Evolutionary conservation across 2,888 invertebrate species (phyloP).

Genomic region (Lucinisca nassula): DNA sequence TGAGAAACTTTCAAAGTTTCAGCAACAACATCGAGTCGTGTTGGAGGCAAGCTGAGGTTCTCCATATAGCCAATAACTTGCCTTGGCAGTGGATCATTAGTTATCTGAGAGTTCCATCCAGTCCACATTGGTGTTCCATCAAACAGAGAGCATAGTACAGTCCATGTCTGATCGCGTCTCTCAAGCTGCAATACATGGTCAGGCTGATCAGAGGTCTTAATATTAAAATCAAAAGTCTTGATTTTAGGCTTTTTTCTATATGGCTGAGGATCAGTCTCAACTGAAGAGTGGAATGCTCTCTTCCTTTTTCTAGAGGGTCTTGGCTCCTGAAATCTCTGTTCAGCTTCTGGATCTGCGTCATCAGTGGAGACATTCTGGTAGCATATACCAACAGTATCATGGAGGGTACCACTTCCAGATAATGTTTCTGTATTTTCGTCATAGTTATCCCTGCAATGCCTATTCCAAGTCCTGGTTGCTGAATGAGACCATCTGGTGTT

Average conservation of each 20-base stretch:
- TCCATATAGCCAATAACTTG: constrained; percentile 58
- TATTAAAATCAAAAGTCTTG: constrained; percentile 8
- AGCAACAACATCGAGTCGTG: constrained; percentile 57
- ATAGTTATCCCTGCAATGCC: constrained; percentile 52
- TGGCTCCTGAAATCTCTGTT: constrained; percentile 37
- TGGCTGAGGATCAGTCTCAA: constrained; percentile 14
- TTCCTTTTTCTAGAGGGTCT: not conserved
- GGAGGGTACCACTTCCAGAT: constrained; percentile 56
- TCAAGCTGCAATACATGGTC: not conserved
- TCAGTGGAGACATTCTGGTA: constrained; percentile 44
- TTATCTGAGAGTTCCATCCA: constrained; percentile 58
- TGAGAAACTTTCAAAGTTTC: constrained; percentile 59
- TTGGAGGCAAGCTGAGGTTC: constrained; percentile 51
- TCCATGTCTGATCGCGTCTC: constrained; percentile 3
- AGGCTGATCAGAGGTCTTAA: not conserved
- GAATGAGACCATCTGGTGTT: constrained; percentile 47
- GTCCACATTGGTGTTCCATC: constrained; percentile 47
- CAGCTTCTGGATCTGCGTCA: constrained; percentile 48
- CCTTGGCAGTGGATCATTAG: constrained; percentile 44
- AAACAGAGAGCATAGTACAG: not conserved
- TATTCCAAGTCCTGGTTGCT: constrained; percentile 29
- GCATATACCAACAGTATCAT: constrained; percentile 62
- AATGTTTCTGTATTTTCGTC: constrained; percentile 59
- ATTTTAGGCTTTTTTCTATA: constrained; percentile 56
- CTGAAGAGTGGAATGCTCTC: not conserved